Conservation (phyloP, 2,113 vertebrate genomes). For the Grammomys dolichurus region DNA sequence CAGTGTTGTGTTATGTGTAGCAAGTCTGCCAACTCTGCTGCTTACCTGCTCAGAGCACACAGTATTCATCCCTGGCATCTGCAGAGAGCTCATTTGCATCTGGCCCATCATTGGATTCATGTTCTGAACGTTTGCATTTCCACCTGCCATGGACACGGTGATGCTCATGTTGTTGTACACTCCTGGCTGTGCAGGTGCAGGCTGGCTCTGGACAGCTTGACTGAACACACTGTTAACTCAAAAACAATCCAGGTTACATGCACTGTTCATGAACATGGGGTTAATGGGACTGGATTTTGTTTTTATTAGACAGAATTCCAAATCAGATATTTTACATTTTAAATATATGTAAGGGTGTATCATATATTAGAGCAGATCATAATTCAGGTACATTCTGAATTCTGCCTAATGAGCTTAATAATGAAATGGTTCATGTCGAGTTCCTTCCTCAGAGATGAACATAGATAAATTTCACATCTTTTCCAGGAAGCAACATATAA, state of each 20-base stretch:
- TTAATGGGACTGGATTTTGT: neutral
- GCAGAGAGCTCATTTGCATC: constrained; percentile 93
- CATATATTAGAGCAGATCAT: constrained; percentile 29
- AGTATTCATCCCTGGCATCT: constrained; percentile 90
- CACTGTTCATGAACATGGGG: constrained; percentile 22
- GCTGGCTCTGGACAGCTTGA: constrained; percentile 89
- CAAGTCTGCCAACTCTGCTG: neutral
- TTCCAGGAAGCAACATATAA: constrained; percentile 44
- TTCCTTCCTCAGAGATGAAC: constrained; percentile 1
- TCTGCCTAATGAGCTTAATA: constrained; percentile 48
- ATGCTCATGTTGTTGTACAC: constrained; percentile 99
- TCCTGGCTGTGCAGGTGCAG: constrained; percentile 91
- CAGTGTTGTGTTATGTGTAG: neutral
- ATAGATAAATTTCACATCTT: constrained; percentile 17
- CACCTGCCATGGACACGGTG: constrained; percentile 97
- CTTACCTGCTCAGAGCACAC: constrained; percentile 96
- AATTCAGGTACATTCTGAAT: constrained; percentile 54
- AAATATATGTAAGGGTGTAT: neutral
- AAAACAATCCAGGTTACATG: constrained; percentile 74
- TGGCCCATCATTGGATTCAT: constrained; percentile 93
- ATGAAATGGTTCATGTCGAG: constrained; percentile 36
- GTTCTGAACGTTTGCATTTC: constrained; percentile 90
- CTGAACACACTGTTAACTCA: constrained; percentile 90
- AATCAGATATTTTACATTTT: constrained; percentile 24
- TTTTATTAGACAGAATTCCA: constrained; percentile 38